Evolutionary conservation across 2,888 invertebrate species (phyloP), one percentile per base, ranked within the genome.

Genomic region (Nipponacmea schrenckii): DNA sequence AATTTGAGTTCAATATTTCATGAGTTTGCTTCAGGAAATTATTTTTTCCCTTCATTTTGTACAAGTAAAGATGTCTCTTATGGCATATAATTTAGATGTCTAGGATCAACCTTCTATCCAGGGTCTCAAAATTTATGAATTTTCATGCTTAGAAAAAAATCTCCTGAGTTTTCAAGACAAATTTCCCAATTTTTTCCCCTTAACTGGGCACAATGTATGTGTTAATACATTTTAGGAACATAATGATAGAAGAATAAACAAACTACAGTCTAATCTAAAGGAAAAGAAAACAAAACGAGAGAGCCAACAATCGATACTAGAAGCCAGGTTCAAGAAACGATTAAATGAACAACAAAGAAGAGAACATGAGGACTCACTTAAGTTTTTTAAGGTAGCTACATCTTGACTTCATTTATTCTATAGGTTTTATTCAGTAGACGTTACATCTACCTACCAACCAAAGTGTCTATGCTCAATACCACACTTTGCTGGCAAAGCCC

Each of bases 291-390:
- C 84, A 69, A 83, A 83, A 68, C 78, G 81, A 27, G 83, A 79
- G 26, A 76, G 77, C 7, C 83, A 86, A 70, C 85, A 88, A 77
- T 76, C 74, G 17, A 77, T 83, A 8, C 84, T 82, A 78, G 80
- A 82, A 64, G 80, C 80, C 1, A 81, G 85, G 50, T 84, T 83
- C 75, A 79, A 82, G 70, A 80, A 77, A 70, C 74, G 86, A 20
- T 75, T 78, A 48, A 77, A 70, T 27, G 86, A 87, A 62, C 80
- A 84, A 67, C 77, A 80, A 56, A 75, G 81, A 66, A 73, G 80
- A 66, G 84, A 87, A 76, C 86, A 88, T 73, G 87, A 88, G 73
- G 88, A 88, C 75, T 83, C 83, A 3, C 83, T 88, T 64, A 86
- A 84, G 72, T 86, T 87, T 77, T 87, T 88, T 81, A 84, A 84